phyloP scores from a whole-genome alignment of 2,888 invertebrate species.

The Clanis bilineata region DNA sequence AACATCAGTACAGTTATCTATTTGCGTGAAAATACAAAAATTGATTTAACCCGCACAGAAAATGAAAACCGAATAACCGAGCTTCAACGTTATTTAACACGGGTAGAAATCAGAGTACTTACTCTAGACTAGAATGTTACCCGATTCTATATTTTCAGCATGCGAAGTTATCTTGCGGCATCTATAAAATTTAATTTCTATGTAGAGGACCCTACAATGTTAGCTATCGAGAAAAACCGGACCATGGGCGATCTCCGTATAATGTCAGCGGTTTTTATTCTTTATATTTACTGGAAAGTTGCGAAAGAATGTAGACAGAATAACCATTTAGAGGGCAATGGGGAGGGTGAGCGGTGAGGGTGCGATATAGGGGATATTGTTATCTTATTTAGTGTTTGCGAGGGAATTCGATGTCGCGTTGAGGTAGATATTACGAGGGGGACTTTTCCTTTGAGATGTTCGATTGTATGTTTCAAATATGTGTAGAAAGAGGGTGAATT shows the following conservation, averaged over 20 bases:
- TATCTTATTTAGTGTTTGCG: constrained; percentile 40
- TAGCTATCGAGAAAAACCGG: constrained; percentile 3
- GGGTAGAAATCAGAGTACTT: too few relatives aligned
- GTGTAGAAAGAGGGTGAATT: not conserved
- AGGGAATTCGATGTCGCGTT: constrained; percentile 43
- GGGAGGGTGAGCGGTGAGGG: constrained; percentile 40
- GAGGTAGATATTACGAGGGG: constrained; percentile 46
- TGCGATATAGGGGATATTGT: constrained; percentile 38
- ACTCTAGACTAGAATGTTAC: too few relatives aligned
- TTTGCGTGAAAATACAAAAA: too few relatives aligned
- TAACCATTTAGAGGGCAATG: constrained; percentile 14
- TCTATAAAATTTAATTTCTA: too few relatives aligned
- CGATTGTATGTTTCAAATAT: constrained; percentile 1
- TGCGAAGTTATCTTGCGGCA: too few relatives aligned
- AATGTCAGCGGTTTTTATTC: constrained; percentile 10
- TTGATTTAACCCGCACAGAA: too few relatives aligned
- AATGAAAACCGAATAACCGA: too few relatives aligned
- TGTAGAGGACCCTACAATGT: not conserved
- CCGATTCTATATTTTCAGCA: too few relatives aligned
- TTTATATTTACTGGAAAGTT: constrained; percentile 7
- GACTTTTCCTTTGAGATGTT: not conserved
- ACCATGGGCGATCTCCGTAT: not conserved
- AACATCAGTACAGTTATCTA: too few relatives aligned
- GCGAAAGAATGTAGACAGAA: constrained; percentile 12
- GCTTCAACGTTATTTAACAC: too few relatives aligned